phyloP scores from a whole-genome alignment of 2,113 vertebrate genomes.

The Cranoglanis bouderius region DNA sequence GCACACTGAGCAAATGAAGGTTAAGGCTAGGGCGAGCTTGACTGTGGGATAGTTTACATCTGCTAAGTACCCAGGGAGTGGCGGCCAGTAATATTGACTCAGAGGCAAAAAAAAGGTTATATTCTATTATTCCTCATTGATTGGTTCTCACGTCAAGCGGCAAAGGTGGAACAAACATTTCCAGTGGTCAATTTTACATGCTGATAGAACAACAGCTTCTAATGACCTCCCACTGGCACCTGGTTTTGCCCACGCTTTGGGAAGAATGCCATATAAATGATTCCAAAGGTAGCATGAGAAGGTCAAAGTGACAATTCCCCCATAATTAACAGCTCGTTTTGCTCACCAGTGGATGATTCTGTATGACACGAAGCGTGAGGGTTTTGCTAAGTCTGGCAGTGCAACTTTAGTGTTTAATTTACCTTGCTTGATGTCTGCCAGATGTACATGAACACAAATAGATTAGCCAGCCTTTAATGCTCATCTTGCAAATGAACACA shows the following conservation, averaged over 20 bases:
- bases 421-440: constrained; percentile 57
- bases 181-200: constrained; percentile 43
- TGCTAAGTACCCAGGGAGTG: constrained; percentile 55
- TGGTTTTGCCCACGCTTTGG: constrained; percentile 40
- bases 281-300: constrained; percentile 40
- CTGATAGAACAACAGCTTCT: constrained; percentile 45
- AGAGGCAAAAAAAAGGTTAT: constrained; percentile 37
- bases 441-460: constrained; percentile 51
- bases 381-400: constrained; percentile 49
- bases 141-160: constrained; percentile 43
- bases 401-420: constrained; percentile 58
- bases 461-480: constrained; percentile 56
- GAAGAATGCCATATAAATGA: constrained; percentile 37
- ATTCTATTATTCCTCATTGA: constrained; percentile 55
- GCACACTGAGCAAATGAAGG: constrained; percentile 60
- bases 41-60: constrained; percentile 57
- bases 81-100: constrained; percentile 46
- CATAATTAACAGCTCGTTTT: constrained; percentile 38
- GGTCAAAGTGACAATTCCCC: constrained; percentile 49
- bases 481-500: constrained; percentile 58
- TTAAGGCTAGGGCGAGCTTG: constrained; percentile 53
- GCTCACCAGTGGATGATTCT: constrained; percentile 51
- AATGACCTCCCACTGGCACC: constrained; percentile 43
- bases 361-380: constrained; percentile 48
- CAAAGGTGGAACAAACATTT: constrained; percentile 50